Conservation (phyloP, 2,888 invertebrate species). For the Gisinianus flammeolus region DNA sequence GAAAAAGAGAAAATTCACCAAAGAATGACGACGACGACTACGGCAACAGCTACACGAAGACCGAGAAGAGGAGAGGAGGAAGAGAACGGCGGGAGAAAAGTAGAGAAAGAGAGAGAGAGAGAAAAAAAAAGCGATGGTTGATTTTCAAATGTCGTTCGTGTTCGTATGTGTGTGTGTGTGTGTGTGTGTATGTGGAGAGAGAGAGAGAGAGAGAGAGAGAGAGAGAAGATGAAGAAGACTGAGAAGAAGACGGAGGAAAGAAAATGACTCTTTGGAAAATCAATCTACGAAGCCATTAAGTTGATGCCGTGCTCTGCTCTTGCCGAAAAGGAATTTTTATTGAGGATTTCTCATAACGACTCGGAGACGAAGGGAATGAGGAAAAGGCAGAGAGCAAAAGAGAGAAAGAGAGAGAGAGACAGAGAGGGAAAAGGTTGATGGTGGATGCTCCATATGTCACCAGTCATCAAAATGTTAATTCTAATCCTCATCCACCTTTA, state of each 20-base stretch:
- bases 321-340: conserved; percentile 52
- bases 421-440: background rate
- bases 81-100: background rate
- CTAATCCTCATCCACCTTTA: background rate
- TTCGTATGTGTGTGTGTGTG: background rate
- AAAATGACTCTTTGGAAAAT: conserved; percentile 58
- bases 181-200: background rate
- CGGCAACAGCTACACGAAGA: no score
- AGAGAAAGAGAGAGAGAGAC: background rate
- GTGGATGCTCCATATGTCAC: conserved; percentile 26
- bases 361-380: conserved; percentile 13
- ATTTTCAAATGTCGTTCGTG: background rate
- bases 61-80: background rate
- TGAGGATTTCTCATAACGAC: conserved; percentile 58
- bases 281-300: conserved; percentile 58
- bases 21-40: background rate
- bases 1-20: background rate
- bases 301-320: conserved; percentile 54
- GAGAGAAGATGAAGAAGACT: background rate
- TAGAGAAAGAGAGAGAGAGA: background rate
- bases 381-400: background rate
- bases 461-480: conserved; percentile 13
- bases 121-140: background rate
- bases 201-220: background rate
- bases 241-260: conserved; percentile 27